Percentiles rank a stretch among this genome's conserved stretches.
Conservation (phyloP, 2,888 invertebrate genomes). For the Caradrina kadenii region DNA sequence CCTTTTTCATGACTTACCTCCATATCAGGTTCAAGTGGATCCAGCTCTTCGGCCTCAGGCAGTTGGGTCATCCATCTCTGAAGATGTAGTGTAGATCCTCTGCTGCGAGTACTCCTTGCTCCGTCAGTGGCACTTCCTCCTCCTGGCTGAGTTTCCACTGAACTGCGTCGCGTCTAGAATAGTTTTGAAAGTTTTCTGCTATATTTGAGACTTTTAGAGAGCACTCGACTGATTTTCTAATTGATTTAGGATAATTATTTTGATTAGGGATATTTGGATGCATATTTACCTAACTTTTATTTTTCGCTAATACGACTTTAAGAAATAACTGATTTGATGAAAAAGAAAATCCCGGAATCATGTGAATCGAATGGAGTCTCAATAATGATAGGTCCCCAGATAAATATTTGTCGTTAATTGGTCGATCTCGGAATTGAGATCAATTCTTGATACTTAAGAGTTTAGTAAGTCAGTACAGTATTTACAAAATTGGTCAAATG, state of each 20-base stretch:
- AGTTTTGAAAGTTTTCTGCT: not conserved
- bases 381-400: no score
- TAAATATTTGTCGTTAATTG: no score
- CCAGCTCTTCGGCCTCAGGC: slow-evolving; percentile 91
- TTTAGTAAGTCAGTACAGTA: no score
- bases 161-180: slow-evolving; percentile 85
- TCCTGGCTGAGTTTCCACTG: slow-evolving; percentile 86
- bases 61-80: slow-evolving; percentile 96
- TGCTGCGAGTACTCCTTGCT: slow-evolving; percentile 89
- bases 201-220: not conserved
- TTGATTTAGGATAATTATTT: not conserved
- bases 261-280: no score
- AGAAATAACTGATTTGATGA: no score
- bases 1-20: slow-evolving; percentile 79
- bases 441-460: no score
- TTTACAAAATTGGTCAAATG: no score
- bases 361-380: no score
- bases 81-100: slow-evolving; percentile 93
- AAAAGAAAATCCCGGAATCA: no score
- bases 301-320: no score
- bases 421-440: no score
- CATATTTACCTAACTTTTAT: no score
- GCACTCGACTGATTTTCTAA: not conserved
- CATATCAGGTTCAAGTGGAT: slow-evolving; percentile 89
- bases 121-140: slow-evolving; percentile 83